These are phyloP conservation scores for Globodera rostochiensis DNA, from an alignment of 1,140 invertebrate species.

Conservation along the genomic window DNA sequence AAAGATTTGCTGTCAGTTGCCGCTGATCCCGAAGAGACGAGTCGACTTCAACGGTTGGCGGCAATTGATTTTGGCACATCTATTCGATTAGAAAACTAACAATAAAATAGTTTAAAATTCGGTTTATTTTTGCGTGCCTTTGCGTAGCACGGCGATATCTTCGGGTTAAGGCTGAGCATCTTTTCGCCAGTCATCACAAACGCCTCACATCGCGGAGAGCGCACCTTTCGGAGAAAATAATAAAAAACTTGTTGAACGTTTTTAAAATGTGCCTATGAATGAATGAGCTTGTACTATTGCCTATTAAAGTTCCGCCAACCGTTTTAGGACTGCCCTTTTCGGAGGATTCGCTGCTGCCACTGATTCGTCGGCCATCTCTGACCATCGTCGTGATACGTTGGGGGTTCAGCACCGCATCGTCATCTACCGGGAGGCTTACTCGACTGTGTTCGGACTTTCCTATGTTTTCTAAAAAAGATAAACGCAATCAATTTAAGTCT, in stretches of 20 bases:
- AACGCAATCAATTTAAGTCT: too few relatives aligned
- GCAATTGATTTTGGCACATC: conserved; percentile 53
- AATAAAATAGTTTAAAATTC: background rate
- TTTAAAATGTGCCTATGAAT: too few relatives aligned
- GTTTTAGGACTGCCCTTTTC: background rate
- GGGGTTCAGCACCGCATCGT: background rate
- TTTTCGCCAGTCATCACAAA: conserved; percentile 96
- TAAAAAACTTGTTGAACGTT: background rate
- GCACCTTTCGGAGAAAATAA: background rate
- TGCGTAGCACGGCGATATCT: conserved; percentile 70
- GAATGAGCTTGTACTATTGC: too few relatives aligned
- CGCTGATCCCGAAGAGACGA: conserved; percentile 13
- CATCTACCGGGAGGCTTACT: background rate
- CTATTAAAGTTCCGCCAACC: background rate
- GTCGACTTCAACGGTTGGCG: conserved; percentile 50
- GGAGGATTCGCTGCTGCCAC: background rate
- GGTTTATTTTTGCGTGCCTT: conserved; percentile 45
- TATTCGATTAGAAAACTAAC: conserved; percentile 11
- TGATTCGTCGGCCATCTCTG: background rate
- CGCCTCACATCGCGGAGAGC: conserved; percentile 76
- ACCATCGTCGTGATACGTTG: background rate
- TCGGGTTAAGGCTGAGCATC: conserved; percentile 78
- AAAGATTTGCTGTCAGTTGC: conserved; percentile 27
- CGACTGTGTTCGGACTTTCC: background rate
- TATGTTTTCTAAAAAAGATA: background rate